Conservation (phyloP, 2,797 vertebrate species). For the Pteronotus mesoamericanus region DNA sequence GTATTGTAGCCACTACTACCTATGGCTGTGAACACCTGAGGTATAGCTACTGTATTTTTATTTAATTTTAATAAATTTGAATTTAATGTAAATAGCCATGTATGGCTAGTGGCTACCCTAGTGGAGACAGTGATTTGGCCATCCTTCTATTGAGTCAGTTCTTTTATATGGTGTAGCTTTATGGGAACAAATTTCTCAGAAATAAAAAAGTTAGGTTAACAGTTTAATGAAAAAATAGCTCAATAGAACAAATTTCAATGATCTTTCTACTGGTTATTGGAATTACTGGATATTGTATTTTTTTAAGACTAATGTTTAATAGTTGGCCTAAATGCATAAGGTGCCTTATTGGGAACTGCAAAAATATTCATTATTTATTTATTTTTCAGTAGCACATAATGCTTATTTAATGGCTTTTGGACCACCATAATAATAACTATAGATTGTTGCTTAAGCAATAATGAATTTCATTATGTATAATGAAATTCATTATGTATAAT, state of each 20-base stretch:
- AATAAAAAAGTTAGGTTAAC: background rate
- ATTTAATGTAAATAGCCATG: background rate
- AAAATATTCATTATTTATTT: background rate
- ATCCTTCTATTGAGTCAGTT: background rate
- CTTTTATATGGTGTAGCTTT: background rate
- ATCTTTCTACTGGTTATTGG: background rate
- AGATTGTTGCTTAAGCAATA: background rate
- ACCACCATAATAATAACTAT: slow-evolving; percentile 5
- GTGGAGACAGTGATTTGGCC: background rate
- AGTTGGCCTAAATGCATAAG: background rate
- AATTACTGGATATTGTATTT: background rate
- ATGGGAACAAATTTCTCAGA: background rate
- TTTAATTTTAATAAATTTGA: background rate
- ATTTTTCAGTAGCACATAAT: background rate
- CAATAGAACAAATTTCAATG: background rate
- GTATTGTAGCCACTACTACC: background rate
- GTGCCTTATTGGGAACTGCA: background rate
- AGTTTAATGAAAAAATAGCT: background rate
- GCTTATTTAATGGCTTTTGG: background rate
- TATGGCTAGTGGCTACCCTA: background rate
- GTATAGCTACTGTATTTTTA: background rate
- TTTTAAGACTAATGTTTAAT: background rate
- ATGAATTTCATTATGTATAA: background rate
- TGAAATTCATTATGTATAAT: slow-evolving; percentile 4
- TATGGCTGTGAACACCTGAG: background rate